A percentile compares a stretch with the other conserved stretches of the same genome.
Evolutionary conservation across 2,888 invertebrate genomes (phyloP).

Genomic region (Caenorhabditis drosophilae): DNA sequence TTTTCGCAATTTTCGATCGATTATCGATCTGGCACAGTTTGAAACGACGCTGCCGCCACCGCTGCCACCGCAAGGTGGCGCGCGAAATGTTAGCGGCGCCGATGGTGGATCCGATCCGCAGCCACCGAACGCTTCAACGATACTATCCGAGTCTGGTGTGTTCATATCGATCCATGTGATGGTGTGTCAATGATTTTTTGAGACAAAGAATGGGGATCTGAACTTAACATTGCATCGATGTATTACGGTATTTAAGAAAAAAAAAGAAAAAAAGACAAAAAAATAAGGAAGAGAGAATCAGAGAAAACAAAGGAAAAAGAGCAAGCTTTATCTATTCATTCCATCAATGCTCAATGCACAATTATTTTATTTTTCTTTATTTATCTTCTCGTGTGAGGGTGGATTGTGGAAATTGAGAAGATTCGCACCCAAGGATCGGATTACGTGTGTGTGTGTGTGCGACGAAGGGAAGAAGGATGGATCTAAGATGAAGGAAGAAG

Average conservation of each 20-base stretch:
- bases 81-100: slow-evolving; percentile 45
- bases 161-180: too few species aligned
- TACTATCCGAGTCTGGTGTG: slow-evolving; percentile 47
- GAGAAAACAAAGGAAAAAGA: background rate
- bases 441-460: too few species aligned
- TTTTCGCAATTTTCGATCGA: slow-evolving; percentile 60
- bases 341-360: too few species aligned
- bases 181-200: too few species aligned
- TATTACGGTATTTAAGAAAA: background rate
- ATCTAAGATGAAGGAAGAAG: too few species aligned
- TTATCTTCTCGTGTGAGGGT: too few species aligned
- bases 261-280: too few species aligned
- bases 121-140: slow-evolving; percentile 38
- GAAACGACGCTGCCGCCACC: slow-evolving; percentile 29
- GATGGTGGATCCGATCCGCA: slow-evolving; percentile 40
- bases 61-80: slow-evolving; percentile 12
- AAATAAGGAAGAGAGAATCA: background rate
- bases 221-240: slow-evolving; percentile 4
- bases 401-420: too few species aligned
- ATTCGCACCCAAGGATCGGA: too few species aligned
- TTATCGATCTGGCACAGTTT: slow-evolving; percentile 56
- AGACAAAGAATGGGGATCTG: slow-evolving; percentile 11
- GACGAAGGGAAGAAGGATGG: too few species aligned
- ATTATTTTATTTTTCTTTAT: too few species aligned
- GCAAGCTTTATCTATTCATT: too few species aligned